Evolutionary conservation across 2,113 vertebrate species (phyloP).

Genomic region (Montifringilla adamsi): DNA sequence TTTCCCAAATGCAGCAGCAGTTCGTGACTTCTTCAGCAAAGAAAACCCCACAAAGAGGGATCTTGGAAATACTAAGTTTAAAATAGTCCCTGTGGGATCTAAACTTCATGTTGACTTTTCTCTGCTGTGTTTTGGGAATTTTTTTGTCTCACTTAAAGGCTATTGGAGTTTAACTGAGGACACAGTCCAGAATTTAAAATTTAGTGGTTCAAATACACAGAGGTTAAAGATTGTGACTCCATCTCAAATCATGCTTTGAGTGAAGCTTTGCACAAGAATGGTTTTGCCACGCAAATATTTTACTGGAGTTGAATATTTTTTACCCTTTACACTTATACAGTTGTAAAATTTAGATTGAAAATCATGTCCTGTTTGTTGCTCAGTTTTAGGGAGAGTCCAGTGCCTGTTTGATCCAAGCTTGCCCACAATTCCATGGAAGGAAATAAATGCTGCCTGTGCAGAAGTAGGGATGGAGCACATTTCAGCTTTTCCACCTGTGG

Average conservation of each 20-base stretch:
- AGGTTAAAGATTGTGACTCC: background rate
- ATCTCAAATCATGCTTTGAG: background rate
- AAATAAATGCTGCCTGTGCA: background rate
- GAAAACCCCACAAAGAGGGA: background rate
- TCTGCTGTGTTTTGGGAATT: background rate
- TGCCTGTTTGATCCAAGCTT: background rate
- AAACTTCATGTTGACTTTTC: background rate
- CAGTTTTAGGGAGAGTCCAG: background rate
- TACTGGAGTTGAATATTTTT: background rate
- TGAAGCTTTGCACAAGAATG: background rate
- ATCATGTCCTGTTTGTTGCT: background rate
- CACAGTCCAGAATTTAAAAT: background rate
- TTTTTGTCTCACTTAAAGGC: background rate
- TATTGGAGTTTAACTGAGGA: background rate
- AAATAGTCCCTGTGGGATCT: background rate
- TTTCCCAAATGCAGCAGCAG: background rate
- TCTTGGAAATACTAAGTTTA: background rate
- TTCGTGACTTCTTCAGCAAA: background rate
- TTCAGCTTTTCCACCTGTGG: background rate
- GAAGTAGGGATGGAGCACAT: background rate
- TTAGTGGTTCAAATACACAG: fast-evolving
- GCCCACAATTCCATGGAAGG: background rate
- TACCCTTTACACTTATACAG: fast-evolving
- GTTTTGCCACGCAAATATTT: background rate
- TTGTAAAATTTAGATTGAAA: background rate